These are phyloP conservation scores for Lochmaea crataegi DNA, from an alignment of 2,888 invertebrate species.

Conservation along the genomic window DNA sequence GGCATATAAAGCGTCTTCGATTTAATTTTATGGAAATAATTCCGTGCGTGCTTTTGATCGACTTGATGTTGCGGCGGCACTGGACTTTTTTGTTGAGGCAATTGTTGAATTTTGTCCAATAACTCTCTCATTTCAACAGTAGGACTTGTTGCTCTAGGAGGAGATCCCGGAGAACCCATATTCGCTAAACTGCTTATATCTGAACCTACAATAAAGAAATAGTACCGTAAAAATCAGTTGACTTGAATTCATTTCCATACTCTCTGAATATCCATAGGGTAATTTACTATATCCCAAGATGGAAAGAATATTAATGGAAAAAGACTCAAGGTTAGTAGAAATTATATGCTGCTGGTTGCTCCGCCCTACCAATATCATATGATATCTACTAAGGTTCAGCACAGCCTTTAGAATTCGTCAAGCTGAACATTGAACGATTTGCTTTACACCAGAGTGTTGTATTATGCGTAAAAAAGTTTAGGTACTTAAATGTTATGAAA, in stretches of 20 bases:
- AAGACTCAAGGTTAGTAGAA: too few relatives aligned
- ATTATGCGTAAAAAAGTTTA: too few relatives aligned
- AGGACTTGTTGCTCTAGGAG: slow-evolving; percentile 86
- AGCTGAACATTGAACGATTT: too few relatives aligned
- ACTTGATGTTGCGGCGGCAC: slow-evolving; percentile 61
- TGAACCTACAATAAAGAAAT: slow-evolving; percentile 54
- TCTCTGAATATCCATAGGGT: too few relatives aligned
- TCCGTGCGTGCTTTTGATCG: slow-evolving; percentile 55
- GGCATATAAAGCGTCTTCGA: slow-evolving; percentile 80
- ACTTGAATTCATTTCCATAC: too few relatives aligned
- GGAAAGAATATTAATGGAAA: too few relatives aligned
- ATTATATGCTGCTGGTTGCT: too few relatives aligned
- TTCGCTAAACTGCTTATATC: slow-evolving; percentile 78
- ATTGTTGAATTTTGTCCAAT: slow-evolving; percentile 78
- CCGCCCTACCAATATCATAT: too few relatives aligned
- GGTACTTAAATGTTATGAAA: slow-evolving; percentile 33
- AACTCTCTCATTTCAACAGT: slow-evolving; percentile 80
- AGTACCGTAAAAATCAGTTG: neutral
- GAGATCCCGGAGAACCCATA: slow-evolving; percentile 77
- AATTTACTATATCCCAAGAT: too few relatives aligned
- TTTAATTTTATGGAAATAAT: slow-evolving; percentile 68
- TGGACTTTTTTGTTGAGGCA: slow-evolving; percentile 67
- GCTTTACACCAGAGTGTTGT: too few relatives aligned
- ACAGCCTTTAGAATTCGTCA: too few relatives aligned
- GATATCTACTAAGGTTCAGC: too few relatives aligned